Evolutionary conservation across 2,888 invertebrate genomes (phyloP).

Genomic region (Pyrocoelia pectoralis): DNA sequence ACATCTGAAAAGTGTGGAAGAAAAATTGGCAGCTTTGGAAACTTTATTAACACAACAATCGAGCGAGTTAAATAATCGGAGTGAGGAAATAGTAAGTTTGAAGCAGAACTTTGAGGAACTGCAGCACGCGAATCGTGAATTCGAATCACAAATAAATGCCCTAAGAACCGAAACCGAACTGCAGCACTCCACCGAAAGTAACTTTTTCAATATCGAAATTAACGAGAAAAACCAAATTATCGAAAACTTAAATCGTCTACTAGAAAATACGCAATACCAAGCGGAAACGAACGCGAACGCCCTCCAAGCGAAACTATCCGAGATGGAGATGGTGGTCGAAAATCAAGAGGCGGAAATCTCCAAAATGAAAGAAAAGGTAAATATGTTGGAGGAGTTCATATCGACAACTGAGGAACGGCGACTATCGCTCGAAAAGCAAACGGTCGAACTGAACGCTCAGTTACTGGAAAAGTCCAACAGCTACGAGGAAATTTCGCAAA

Average conservation of each 20-base stretch:
- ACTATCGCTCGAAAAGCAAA: slow-evolving; percentile 67
- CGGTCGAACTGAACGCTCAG: slow-evolving; percentile 68
- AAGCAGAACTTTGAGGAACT: slow-evolving; percentile 37
- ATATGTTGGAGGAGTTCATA: slow-evolving; percentile 72
- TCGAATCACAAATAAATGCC: slow-evolving; percentile 37
- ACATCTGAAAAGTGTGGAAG: slow-evolving; percentile 56
- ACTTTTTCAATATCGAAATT: slow-evolving; percentile 35
- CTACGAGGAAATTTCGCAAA: slow-evolving; percentile 65
- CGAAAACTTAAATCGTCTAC: slow-evolving; percentile 55
- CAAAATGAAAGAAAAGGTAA: slow-evolving; percentile 70
- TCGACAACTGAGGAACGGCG: slow-evolving; percentile 68
- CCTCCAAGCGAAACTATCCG: slow-evolving; percentile 75
- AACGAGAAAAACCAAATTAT: slow-evolving; percentile 46
- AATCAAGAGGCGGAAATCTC: slow-evolving; percentile 72
- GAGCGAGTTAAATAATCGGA: slow-evolving; percentile 47
- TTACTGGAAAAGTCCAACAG: slow-evolving; percentile 64
- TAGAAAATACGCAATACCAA: slow-evolving; percentile 55
- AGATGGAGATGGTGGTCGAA: slow-evolving; percentile 78
- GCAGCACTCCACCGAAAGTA: slow-evolving; percentile 35
- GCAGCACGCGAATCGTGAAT: slow-evolving; percentile 36
- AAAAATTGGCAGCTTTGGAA: slow-evolving; percentile 50
- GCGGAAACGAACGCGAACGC: slow-evolving; percentile 57
- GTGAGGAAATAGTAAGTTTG: slow-evolving; percentile 46
- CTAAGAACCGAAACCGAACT: slow-evolving; percentile 41
- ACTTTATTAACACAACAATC: slow-evolving; percentile 51